Conservation (phyloP, 2,797 vertebrate genomes). For the Orientallactaga sibirica region DNA sequence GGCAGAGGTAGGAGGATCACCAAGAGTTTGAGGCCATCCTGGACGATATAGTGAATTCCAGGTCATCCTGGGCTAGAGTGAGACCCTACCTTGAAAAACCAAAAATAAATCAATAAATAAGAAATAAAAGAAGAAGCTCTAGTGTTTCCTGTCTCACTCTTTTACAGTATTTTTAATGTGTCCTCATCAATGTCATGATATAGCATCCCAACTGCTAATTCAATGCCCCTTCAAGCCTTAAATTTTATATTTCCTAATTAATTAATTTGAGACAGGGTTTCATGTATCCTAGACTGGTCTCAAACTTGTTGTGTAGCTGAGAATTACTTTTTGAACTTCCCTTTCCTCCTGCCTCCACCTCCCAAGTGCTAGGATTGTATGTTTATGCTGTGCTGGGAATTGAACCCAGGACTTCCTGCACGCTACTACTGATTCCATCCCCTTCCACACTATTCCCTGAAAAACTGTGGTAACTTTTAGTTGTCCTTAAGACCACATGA, state of each 20-base stretch:
- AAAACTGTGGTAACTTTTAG: background rate
- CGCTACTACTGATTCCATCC: too few species aligned
- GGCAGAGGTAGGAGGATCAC: too few species aligned
- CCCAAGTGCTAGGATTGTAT: background rate
- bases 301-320: background rate
- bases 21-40: too few species aligned
- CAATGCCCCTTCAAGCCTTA: background rate
- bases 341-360: background rate
- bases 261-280: background rate
- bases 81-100: too few species aligned
- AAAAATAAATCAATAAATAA: too few species aligned
- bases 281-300: background rate
- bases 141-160: background rate
- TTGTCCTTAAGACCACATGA: background rate
- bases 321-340: too few species aligned
- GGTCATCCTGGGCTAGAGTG: too few species aligned
- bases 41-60: too few species aligned
- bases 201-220: background rate
- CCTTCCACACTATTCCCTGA: background rate
- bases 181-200: background rate
- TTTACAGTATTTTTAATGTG: constrained; percentile 26
- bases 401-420: too few species aligned
- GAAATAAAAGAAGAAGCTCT: background rate
- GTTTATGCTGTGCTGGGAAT: background rate
- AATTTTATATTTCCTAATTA: background rate